Evolutionary conservation across 2,113 vertebrate genomes (phyloP).

Genomic region (Indicator maculatus): DNA sequence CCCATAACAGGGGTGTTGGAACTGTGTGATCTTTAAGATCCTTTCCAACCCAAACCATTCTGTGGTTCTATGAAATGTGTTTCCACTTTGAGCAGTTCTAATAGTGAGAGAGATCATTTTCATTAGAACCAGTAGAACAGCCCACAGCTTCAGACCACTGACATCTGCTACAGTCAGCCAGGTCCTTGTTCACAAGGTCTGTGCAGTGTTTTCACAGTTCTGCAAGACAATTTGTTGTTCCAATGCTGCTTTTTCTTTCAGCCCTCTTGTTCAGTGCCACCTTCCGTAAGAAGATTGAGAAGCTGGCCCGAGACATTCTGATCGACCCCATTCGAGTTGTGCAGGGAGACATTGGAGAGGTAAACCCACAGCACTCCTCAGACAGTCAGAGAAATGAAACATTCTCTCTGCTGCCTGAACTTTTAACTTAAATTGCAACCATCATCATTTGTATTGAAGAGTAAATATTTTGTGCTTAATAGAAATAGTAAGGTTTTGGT

Average conservation of each 20-base stretch:
- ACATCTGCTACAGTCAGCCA: neutral
- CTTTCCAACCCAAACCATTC: too few relatives aligned
- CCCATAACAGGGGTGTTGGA: too few relatives aligned
- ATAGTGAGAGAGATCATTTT: neutral
- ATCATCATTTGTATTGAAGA: neutral
- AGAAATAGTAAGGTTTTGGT: neutral
- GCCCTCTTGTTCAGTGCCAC: conserved; percentile 97
- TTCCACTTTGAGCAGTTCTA: neutral
- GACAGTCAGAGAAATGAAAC: neutral
- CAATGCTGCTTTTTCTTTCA: conserved; percentile 65
- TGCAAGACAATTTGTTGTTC: neutral
- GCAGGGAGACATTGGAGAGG: conserved; percentile 98
- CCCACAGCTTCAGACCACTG: neutral
- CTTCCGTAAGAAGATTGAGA: conserved; percentile 98
- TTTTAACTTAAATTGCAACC: neutral
- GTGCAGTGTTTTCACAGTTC: neutral
- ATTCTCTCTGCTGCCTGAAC: neutral
- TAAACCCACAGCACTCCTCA: conserved; percentile 30
- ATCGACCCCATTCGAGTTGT: conserved; percentile 96
- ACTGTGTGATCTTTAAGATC: too few relatives aligned
- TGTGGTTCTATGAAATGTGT: neutral
- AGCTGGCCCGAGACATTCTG: conserved; percentile 93
- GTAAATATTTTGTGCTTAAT: neutral
- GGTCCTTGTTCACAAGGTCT: neutral
- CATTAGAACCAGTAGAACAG: neutral